Evolutionary conservation across 1,140 invertebrate genomes (phyloP).

Genomic region (Cataglyphis hispanica): DNA sequence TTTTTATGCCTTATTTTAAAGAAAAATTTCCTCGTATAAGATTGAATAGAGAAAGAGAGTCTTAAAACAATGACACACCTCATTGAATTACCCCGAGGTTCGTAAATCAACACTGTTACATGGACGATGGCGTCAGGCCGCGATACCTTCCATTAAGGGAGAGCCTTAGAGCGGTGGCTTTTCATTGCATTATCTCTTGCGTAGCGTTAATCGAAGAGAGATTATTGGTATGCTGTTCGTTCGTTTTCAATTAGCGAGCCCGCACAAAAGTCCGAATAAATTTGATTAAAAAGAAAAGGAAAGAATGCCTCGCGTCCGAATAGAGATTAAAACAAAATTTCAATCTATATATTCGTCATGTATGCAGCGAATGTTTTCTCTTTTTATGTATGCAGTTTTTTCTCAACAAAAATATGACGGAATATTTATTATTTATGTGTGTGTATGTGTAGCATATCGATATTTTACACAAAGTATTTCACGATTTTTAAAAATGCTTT

Average conservation of each 20-base stretch:
- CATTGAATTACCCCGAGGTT: not conserved
- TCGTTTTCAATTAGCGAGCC: constrained; percentile 26
- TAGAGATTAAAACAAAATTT: constrained; percentile 8
- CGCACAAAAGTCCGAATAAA: not conserved
- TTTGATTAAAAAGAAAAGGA: not conserved
- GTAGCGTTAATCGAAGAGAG: constrained; percentile 20
- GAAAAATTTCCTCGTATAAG: not conserved
- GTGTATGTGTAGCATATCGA: not conserved
- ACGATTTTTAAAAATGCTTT: not conserved
- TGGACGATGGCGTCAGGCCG: not conserved
- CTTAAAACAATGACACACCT: not conserved
- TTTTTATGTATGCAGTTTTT: not conserved
- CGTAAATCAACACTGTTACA: not conserved
- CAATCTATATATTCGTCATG: not conserved
- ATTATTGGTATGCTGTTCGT: constrained; percentile 7
- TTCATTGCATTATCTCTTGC: constrained; percentile 17
- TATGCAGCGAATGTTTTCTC: not conserved
- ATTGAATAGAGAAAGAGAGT: not conserved
- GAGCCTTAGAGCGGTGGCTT: constrained; percentile 11
- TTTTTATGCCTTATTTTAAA: not conserved
- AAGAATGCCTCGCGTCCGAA: not conserved
- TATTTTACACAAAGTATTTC: not conserved
- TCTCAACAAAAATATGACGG: not conserved
- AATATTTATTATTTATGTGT: not conserved
- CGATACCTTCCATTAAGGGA: constrained; percentile 17